Conservation (phyloP, 2,888 invertebrate species). For the Gandaritis pyraliata region DNA sequence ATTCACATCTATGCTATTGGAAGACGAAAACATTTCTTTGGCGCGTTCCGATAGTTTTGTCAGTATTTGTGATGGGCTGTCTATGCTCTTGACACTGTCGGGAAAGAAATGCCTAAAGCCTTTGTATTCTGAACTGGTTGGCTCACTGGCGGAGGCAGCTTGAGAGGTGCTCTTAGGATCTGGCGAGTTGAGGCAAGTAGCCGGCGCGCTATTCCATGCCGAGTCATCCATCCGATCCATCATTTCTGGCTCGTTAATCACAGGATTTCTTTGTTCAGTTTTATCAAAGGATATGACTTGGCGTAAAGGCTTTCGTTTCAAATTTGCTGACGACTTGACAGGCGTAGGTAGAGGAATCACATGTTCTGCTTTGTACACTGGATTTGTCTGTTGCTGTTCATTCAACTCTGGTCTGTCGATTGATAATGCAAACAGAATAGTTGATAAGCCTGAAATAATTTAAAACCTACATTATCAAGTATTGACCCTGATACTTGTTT, state of each 20-base stretch:
- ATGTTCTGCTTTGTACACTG: constrained; percentile 84
- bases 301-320: constrained; percentile 73
- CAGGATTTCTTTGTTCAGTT: constrained; percentile 58
- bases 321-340: constrained; percentile 74
- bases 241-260: constrained; percentile 48
- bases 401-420: constrained; percentile 94
- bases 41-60: constrained; percentile 78
- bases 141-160: constrained; percentile 70
- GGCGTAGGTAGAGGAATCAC: constrained; percentile 88
- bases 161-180: constrained; percentile 66
- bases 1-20: constrained; percentile 74
- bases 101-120: constrained; percentile 77
- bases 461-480: constrained; percentile 32
- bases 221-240: constrained; percentile 53
- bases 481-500: constrained; percentile 32
- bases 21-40: constrained; percentile 80
- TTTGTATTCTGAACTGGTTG: constrained; percentile 74
- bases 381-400: constrained; percentile 79
- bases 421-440: constrained; percentile 96
- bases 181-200: constrained; percentile 86
- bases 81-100: constrained; percentile 74
- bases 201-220: constrained; percentile 84
- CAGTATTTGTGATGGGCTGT: constrained; percentile 77
- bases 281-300: constrained; percentile 82
- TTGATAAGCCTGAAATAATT: constrained; percentile 88